phyloP scores from a whole-genome alignment of 2,113 vertebrate species.

The Ciconia stormi region DNA sequence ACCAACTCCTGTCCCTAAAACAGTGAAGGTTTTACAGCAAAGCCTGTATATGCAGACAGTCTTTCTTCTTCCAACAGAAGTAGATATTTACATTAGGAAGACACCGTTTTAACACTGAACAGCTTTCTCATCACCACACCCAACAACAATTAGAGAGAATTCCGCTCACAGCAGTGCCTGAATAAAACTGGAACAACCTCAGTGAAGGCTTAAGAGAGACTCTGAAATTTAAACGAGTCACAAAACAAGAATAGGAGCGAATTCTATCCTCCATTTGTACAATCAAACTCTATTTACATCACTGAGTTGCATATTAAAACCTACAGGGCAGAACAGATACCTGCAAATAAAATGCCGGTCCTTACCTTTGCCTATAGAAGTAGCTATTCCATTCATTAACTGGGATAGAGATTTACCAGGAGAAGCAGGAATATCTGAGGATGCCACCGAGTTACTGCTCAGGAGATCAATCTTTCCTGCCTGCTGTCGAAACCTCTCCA shows the following conservation, averaged over 20 bases:
- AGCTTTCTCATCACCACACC: background rate
- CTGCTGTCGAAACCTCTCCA: conserved; percentile 91
- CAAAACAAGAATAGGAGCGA: background rate
- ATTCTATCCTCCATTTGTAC: background rate
- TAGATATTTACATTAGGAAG: background rate
- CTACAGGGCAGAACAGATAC: background rate
- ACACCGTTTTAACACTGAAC: background rate
- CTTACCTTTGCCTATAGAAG: conserved; percentile 87
- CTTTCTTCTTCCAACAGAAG: background rate
- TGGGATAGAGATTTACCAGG: conserved; percentile 83
- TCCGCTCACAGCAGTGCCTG: background rate
- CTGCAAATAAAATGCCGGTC: background rate
- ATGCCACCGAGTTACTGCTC: conserved; percentile 68
- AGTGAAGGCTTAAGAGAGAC: background rate
- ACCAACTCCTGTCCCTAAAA: background rate
- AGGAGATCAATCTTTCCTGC: conserved; percentile 89
- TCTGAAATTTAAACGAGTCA: background rate
- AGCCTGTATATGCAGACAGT: background rate
- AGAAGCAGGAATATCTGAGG: conserved; percentile 73
- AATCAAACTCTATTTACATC: background rate
- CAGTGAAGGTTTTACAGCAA: background rate
- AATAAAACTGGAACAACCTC: background rate
- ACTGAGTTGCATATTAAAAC: background rate
- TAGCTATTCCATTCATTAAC: conserved; percentile 89
- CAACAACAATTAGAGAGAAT: background rate